phyloP scores from a whole-genome alignment of 2,113 vertebrate species.

The Puffinus mauretanicus region DNA sequence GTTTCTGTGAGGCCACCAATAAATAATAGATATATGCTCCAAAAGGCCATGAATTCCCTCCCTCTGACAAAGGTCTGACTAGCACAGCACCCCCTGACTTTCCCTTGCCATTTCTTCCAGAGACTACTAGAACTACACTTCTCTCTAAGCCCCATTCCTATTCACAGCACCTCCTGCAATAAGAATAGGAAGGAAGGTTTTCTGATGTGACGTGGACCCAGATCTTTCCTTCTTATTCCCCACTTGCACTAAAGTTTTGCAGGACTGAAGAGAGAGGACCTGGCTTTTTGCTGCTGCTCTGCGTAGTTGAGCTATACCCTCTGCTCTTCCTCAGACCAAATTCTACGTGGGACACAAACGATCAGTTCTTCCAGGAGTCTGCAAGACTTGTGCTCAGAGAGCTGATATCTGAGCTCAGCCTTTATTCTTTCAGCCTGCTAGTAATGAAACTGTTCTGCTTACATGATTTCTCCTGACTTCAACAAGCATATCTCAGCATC shows the following conservation, averaged over 20 bases:
- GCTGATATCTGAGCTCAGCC: neutral
- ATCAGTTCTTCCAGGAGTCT: neutral
- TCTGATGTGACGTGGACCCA: neutral
- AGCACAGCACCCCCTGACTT: neutral
- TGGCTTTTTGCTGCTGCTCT: neutral
- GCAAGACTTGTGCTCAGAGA: neutral
- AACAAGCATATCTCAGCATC: conserved; percentile 90
- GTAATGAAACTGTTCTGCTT: conserved; percentile 51
- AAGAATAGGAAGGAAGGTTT: neutral
- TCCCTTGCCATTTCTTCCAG: neutral
- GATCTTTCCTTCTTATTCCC: neutral
- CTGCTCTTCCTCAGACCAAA: neutral
- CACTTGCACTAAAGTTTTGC: neutral
- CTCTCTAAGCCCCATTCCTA: neutral
- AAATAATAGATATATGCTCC: neutral
- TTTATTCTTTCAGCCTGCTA: neutral
- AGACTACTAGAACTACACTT: neutral
- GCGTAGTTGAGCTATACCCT: neutral
- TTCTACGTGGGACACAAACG: neutral
- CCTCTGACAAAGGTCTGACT: neutral
- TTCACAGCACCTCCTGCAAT: neutral
- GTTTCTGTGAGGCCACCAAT: neutral
- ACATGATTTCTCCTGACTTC: conserved; percentile 93
- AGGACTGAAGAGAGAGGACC: neutral
- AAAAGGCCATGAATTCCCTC: neutral